A percentile compares a stretch with the other conserved stretches of the same genome.
Conservation (phyloP, 2,113 vertebrate genomes). For the Pluvianellus socialis region DNA sequence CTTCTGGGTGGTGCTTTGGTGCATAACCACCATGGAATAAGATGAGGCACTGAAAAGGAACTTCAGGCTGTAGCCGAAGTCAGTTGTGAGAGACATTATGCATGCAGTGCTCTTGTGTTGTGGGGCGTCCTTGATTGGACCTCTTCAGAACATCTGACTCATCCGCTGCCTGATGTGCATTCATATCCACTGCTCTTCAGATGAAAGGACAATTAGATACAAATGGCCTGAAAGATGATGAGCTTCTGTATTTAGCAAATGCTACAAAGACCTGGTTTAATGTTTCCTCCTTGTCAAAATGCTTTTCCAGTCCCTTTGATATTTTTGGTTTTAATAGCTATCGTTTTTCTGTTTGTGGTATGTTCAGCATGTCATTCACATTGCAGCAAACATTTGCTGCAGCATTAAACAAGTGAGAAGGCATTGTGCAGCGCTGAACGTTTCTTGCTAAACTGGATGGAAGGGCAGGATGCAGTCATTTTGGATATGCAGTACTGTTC, state of each 20-base stretch:
- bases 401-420: neutral
- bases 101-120: neutral
- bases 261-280: conserved; percentile 40
- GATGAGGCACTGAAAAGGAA: neutral
- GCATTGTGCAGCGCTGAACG: neutral
- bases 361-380: conserved; percentile 19
- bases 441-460: neutral
- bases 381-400: conserved; percentile 19
- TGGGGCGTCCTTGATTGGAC: conserved; percentile 34
- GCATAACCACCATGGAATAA: neutral
- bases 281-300: conserved; percentile 44
- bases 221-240: conserved; percentile 34
- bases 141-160: conserved; percentile 59
- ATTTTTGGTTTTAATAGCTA: conserved; percentile 46
- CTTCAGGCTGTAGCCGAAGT: neutral
- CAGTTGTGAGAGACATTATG: neutral
- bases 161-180: conserved; percentile 41
- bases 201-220: conserved; percentile 61
- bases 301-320: conserved; percentile 17
- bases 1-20: neutral
- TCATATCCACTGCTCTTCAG: conserved; percentile 34
- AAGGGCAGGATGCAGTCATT: neutral
- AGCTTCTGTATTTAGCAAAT: conserved; percentile 51
- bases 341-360: neutral
- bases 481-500: neutral